phyloP scores from a whole-genome alignment of 2,797 vertebrate species.

The Moxostoma hubbsi region DNA sequence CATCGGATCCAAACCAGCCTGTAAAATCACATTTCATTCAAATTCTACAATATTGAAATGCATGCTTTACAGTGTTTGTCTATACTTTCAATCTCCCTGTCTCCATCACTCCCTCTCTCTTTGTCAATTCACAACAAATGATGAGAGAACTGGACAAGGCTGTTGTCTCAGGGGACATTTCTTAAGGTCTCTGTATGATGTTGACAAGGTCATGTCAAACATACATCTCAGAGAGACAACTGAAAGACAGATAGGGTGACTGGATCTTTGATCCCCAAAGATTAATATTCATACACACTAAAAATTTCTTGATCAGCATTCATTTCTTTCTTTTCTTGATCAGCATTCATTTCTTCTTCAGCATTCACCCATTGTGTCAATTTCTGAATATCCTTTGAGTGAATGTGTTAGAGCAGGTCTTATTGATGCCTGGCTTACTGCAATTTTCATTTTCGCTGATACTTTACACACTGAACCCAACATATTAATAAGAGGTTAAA shows the following conservation, averaged over 20 bases:
- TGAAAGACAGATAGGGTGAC: background rate
- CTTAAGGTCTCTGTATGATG: constrained; percentile 25
- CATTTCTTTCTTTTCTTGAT: no score
- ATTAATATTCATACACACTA: constrained; percentile 1
- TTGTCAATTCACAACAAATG: constrained; percentile 6
- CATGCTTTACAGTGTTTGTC: constrained; percentile 27
- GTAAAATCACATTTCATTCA: constrained; percentile 37
- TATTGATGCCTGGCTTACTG: background rate
- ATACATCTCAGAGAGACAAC: background rate
- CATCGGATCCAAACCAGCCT: constrained; percentile 2
- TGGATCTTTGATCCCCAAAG: constrained; percentile 8
- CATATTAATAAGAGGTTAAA: background rate
- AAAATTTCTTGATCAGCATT: no score
- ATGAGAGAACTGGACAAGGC: background rate
- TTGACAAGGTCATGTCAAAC: constrained; percentile 27
- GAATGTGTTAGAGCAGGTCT: background rate
- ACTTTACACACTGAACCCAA: background rate
- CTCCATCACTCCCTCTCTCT: background rate
- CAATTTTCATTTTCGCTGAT: constrained; percentile 1
- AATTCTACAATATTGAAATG: constrained; percentile 22
- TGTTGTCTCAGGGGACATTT: constrained; percentile 21
- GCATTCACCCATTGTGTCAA: background rate
- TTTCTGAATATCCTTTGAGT: background rate
- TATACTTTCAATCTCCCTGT: background rate
- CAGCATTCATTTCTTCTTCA: no score